These are phyloP conservation scores for Anneissia japonica DNA, from an alignment of 35 echinoderm and acorn worm species.

Conservation along the genomic window DNA sequence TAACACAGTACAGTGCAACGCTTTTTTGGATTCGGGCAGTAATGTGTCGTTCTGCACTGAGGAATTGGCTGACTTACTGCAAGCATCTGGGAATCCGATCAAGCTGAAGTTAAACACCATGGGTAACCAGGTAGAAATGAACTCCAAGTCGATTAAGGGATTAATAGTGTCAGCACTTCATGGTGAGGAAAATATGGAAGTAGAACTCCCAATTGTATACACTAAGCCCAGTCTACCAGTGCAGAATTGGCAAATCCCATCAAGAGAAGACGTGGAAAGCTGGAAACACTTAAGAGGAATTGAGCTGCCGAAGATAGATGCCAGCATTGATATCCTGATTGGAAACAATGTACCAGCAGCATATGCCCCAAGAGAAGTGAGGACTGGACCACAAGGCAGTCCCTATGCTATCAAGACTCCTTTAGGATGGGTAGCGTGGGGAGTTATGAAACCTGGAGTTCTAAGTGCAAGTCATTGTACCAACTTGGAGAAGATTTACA, in stretches of 20 bases:
- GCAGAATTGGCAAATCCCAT: conserved; percentile 7
- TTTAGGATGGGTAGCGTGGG: conserved; percentile 41
- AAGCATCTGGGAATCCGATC: too few relatives aligned
- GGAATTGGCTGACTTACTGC: too few relatives aligned
- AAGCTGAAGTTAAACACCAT: too few relatives aligned
- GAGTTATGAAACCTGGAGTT: not conserved
- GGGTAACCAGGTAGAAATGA: too few relatives aligned
- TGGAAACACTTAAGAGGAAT: conserved; percentile 30
- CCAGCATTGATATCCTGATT: conserved; percentile 44
- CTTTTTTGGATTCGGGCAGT: not conserved
- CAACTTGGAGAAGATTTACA: not conserved
- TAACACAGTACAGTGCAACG: not conserved
- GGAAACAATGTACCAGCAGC: conserved; percentile 58
- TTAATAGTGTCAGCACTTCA: too few relatives aligned
- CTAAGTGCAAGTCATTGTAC: not conserved
- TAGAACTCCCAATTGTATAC: not conserved
- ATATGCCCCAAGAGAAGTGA: conserved; percentile 28
- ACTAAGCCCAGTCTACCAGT: conserved; percentile 22
- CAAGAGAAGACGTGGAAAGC: conserved; percentile 15
- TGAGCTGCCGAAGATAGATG: conserved; percentile 18
- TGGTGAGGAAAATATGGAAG: not conserved
- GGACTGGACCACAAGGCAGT: conserved; percentile 29
- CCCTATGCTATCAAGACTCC: conserved; percentile 31
- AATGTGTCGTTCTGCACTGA: conserved; percentile 2
- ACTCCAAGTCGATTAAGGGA: too few relatives aligned